These are phyloP conservation scores for Zosterops japonicus DNA, from an alignment of 2,113 vertebrate genomes.

Conservation along the genomic window DNA sequence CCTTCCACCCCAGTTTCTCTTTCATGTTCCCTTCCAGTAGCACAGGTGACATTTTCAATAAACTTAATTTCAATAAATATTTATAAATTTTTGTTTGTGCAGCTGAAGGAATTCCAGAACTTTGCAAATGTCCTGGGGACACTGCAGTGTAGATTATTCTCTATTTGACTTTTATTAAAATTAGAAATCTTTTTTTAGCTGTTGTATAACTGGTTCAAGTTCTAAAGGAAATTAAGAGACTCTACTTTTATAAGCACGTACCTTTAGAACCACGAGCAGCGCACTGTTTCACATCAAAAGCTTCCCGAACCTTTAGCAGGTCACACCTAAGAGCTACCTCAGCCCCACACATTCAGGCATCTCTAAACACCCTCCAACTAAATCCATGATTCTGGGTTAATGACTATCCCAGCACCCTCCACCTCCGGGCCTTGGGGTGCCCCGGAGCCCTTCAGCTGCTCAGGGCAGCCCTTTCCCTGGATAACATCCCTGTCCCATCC, in stretches of 20 bases:
- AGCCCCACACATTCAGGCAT: not conserved
- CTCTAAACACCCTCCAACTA: not conserved
- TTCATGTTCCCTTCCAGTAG: not conserved
- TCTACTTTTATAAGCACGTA: not conserved
- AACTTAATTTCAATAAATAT: constrained; percentile 24
- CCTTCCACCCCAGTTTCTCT: not conserved
- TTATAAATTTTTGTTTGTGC: constrained; percentile 23
- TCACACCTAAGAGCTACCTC: not conserved
- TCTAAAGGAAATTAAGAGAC: constrained; percentile 32
- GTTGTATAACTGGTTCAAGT: not conserved
- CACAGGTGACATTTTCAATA: not conserved
- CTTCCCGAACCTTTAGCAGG: not conserved
- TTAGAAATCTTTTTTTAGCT: constrained; percentile 1
- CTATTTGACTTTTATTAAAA: constrained; percentile 46
- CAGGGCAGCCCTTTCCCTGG: not conserved
- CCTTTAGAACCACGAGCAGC: not conserved
- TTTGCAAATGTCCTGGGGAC: constrained; percentile 39
- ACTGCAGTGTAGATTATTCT: not conserved
- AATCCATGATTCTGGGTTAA: not conserved
- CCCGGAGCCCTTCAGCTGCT: not conserved
- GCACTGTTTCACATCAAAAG: not conserved
- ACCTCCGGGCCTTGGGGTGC: not conserved
- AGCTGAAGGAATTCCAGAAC: constrained; percentile 30
- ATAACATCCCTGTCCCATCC: fast-evolving
- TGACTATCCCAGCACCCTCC: not conserved